Base-by-base conservation (phyloP, 2,797 vertebrate genomes). In the Girardinus metallicus region DNA sequence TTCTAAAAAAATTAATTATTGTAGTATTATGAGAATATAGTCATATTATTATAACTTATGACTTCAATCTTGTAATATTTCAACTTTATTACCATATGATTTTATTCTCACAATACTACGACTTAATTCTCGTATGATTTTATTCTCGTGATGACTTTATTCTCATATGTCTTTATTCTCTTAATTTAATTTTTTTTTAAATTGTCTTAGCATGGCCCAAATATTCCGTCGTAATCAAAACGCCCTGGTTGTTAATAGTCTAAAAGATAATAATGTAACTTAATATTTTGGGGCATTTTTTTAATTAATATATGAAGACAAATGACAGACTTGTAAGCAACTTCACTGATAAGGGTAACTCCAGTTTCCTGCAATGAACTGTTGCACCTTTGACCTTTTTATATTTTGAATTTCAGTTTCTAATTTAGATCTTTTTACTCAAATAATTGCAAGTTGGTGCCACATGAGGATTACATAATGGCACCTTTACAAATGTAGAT, bases 381-480 rank as follows among this genome's bases (percentile, higher is more conserved):
- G 10, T 70, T 68, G 21, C 39, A 41, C 64, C 36, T 41, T 68
- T 70, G 21, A 70, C 39, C 23, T 15, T 39, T n/a, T 53, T 5
- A 13, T 43, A 15, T 78, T 74, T 76, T 29, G 2, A n/a, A 79
- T 79, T 80, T 74, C 57, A 39, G 76, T 1, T n/a, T 68, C 81
- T 77, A 29, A 74, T 77, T 87, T 80, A 74, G 41, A 66, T 31
- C 5, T 74, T 80, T 84, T 82, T 57, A 64, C 66, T 85, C 13
- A n/a, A 76, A 41, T 43, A n/a, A 70, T 44, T 43, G 26, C 4
- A 16, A 41, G 15, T 49, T 71, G 44, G 81, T n/a, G 60, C 53
- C 29, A 46, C 68, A n/a, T 73, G 8, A 39, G 39, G 55, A 73
- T 51, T 49, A 41, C 2, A 39, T 72, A 6, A 29, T 8, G n/a